Evolutionary conservation across 2,888 invertebrate species (phyloP).

Genomic region (Limenitis camilla): DNA sequence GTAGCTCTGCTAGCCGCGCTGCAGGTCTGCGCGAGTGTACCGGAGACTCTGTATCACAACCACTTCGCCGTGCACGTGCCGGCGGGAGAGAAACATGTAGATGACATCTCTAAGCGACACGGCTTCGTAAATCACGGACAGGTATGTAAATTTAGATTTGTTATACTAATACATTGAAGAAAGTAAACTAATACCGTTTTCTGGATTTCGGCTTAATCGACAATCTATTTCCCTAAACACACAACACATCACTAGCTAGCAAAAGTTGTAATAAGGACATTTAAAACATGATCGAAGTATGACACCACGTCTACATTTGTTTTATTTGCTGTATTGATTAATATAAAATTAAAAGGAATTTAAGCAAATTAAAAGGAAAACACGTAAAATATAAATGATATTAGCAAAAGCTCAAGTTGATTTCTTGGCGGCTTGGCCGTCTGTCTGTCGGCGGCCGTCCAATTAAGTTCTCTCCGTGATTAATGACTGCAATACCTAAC

Average conservation of each 20-base stretch:
- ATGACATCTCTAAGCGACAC: constrained; percentile 85
- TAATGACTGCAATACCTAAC: constrained; percentile 45
- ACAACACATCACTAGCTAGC: no score
- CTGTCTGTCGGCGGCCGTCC: constrained; percentile 46
- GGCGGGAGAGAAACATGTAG: constrained; percentile 80
- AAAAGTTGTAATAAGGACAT: no score
- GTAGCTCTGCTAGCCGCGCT: constrained; percentile 40
- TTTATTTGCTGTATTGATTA: no score
- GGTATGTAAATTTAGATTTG: constrained; percentile 73
- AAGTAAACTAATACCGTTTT: no score
- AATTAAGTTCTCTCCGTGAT: constrained; percentile 64
- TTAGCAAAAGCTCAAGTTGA: constrained; percentile 16
- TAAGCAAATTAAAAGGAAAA: neutral
- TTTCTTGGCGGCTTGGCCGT: constrained; percentile 33
- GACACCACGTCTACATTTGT: no score
- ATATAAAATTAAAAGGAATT: no score
- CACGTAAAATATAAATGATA: constrained; percentile 1
- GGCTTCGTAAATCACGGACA: constrained; percentile 91
- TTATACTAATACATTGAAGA: neutral
- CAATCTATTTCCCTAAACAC: no score
- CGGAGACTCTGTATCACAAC: constrained; percentile 79
- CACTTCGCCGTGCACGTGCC: constrained; percentile 91
- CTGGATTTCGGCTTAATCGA: no score
- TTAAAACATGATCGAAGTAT: no score
- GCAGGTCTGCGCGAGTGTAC: constrained; percentile 45